A percentile compares a stretch with the other conserved stretches of the same genome.
These are phyloP conservation scores for Eristalis intricaria DNA, from an alignment of 2,888 invertebrate genomes.

Conservation along the genomic window DNA sequence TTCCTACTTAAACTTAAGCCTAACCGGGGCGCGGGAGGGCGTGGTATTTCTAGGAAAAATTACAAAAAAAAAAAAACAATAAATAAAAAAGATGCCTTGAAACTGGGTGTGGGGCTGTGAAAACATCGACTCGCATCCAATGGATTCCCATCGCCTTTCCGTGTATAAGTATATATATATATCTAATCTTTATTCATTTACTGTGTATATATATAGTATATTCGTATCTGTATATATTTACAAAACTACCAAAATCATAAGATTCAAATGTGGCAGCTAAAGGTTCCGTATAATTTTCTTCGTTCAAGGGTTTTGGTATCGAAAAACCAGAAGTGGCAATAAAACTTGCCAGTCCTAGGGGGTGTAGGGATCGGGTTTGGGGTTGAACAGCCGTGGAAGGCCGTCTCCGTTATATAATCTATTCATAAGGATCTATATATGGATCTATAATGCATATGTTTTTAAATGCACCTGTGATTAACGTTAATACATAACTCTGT, in stretches of 20 bases:
- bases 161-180: neutral
- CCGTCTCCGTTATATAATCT: conserved; percentile 1
- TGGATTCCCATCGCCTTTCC: conserved; percentile 6
- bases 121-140: neutral
- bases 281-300: conserved; percentile 50
- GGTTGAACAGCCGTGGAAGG: neutral
- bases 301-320: conserved; percentile 50
- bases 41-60: neutral
- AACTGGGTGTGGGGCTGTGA: neutral
- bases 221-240: conserved; percentile 50
- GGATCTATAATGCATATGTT: conserved; percentile 30
- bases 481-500: conserved; percentile 6
- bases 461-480: conserved; percentile 68
- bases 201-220: conserved; percentile 4
- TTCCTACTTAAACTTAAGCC: neutral
- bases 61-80: neutral
- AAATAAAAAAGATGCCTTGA: neutral
- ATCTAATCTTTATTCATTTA: conserved; percentile 9
- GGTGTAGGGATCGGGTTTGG: neutral
- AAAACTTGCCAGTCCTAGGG: conserved; percentile 62
- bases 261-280: conserved; percentile 67
- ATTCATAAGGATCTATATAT: conserved; percentile 26
- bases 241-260: conserved; percentile 68
- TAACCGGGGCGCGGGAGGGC: neutral
- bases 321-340: conserved; percentile 55